A percentile compares a stretch with the other conserved stretches of the same genome.
Evolutionary conservation across 2,888 invertebrate genomes (phyloP).

Genomic region (Melanargia galathea): DNA sequence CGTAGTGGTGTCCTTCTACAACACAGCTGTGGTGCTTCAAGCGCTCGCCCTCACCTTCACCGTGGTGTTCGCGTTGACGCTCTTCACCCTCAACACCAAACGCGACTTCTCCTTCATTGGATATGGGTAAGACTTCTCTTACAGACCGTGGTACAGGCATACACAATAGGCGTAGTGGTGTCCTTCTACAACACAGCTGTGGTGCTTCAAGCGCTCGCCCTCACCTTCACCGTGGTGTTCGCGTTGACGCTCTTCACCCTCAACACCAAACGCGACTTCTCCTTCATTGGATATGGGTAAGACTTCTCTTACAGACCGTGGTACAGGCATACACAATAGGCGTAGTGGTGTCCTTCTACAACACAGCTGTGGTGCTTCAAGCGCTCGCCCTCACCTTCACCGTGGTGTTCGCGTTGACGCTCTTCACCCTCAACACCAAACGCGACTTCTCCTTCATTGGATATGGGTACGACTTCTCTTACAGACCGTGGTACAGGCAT

Average conservation of each 20-base stretch:
- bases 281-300: conserved; percentile 89
- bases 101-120: too few relatives aligned
- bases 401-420: too few relatives aligned
- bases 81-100: too few relatives aligned
- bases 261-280: conserved; percentile 93
- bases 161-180: conserved; percentile 89
- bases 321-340: neutral
- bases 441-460: too few relatives aligned
- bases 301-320: conserved; percentile 46
- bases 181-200: conserved; percentile 89
- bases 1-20: too few relatives aligned
- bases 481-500: conserved; percentile 91
- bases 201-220: conserved; percentile 89
- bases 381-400: too few relatives aligned
- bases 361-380: neutral
- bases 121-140: too few relatives aligned
- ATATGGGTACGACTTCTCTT: too few relatives aligned
- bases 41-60: too few relatives aligned
- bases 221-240: conserved; percentile 88
- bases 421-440: too few relatives aligned
- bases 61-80: too few relatives aligned
- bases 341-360: neutral
- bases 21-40: too few relatives aligned
- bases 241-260: conserved; percentile 91
- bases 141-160: conserved; percentile 91